Evolutionary conservation across 2,888 invertebrate genomes (phyloP), one percentile per base, ranked within the genome.

Genomic region (Halocaridina rubra): DNA sequence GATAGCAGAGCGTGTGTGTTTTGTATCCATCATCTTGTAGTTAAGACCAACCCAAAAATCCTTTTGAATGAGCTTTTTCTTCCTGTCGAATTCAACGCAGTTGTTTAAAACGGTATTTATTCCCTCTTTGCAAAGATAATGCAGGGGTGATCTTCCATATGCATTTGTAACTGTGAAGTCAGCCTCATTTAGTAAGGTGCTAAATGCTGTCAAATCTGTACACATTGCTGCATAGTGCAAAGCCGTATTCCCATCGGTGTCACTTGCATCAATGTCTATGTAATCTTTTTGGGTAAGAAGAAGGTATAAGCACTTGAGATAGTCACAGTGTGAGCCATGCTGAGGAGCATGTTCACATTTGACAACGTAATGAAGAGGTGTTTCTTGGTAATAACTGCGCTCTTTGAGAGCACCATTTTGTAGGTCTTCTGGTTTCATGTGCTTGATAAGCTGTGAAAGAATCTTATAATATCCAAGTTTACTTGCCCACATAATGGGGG

Each of bases 141-240:
- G 53, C 53, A 53, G 16, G 53, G 53, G 3, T n/a, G n/a, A 53
- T 7, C n/a, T 19, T 53, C 53, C 53, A 53, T n/a, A 10, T 3
- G 10, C 53, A 53, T 53, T 53, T 4, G 16, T 5, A 10, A 13
- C 10, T 3, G 53, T 10, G 16, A 19, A 53, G 53, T 53, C 19
- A 96, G n/a, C 96, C 76, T 93, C 92, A 76, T 93, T 91, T 13
- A 96, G 91, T 69, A 96, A 91, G 74, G 93, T 92, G 78, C 93
- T 90, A 5, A 94, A 93, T 0, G 93, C 94, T 79, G 93, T 92
- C 19, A 92, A 91, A 88, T 94, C 94, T n/a, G 94, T 94, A 39
- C 32, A 39, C 5, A 72, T 71, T 5, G 86, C 89, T 13, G 89
- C 89, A 75, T 86, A 88, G 91, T 96, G 95, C 39, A 96, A 90